Evolutionary conservation across 2,888 invertebrate genomes (phyloP).

Genomic region (Andrena fulva): DNA sequence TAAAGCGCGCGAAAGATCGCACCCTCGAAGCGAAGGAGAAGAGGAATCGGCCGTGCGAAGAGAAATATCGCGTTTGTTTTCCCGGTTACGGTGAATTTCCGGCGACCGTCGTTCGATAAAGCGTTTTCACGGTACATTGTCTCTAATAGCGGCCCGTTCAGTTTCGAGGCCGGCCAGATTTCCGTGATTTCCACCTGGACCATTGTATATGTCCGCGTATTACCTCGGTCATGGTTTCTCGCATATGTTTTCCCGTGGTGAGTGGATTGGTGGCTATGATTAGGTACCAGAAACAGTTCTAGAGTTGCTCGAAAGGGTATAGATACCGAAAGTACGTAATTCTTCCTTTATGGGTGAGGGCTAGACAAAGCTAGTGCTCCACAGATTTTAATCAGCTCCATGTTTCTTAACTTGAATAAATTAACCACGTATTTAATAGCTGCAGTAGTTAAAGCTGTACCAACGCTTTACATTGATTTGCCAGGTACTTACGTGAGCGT

Average conservation of each 20-base stretch:
- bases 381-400: no score
- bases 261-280: not conserved
- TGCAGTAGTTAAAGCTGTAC: not conserved
- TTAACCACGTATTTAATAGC: not conserved
- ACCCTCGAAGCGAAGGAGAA: constrained; percentile 4
- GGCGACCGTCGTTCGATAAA: constrained; percentile 25
- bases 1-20: constrained; percentile 58
- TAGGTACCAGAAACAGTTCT: no score
- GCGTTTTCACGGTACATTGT: constrained; percentile 54
- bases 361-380: no score
- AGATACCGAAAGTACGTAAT: no score
- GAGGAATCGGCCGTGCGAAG: constrained; percentile 26
- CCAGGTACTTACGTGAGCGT: not conserved
- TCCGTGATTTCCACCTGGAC: constrained; percentile 6
- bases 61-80: constrained; percentile 53
- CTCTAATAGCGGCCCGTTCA: constrained; percentile 45
- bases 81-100: constrained; percentile 22
- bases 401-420: no score
- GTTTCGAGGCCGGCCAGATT: constrained; percentile 32
- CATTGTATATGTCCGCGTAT: not conserved
- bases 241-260: not conserved
- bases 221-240: not conserved
- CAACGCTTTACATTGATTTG: constrained; percentile 6
- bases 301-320: no score
- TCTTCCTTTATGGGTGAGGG: no score